Percentiles rank a stretch among this genome's conserved stretches.
phyloP scores from a whole-genome alignment of 2,113 vertebrate species.

The Saimiri boliviensis region DNA sequence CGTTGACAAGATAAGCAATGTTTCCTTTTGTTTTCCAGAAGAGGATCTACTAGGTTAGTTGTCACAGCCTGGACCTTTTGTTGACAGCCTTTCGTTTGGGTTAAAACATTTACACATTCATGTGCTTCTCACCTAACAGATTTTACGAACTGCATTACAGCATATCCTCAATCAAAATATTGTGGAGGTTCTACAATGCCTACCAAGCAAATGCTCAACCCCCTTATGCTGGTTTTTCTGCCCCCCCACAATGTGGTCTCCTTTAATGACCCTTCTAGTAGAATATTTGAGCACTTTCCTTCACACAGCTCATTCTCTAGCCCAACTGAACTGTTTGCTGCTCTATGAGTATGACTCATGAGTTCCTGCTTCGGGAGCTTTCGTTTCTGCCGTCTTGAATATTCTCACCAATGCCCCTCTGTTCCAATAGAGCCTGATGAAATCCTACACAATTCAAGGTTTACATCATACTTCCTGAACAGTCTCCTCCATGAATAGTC shows the following conservation, averaged over 20 bases:
- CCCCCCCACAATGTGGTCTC: background rate
- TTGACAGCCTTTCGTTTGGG: background rate
- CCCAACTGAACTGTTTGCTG: background rate
- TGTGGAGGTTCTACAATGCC: background rate
- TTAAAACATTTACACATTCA: background rate
- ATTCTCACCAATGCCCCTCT: background rate
- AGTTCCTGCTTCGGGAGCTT: background rate
- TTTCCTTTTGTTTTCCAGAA: slow-evolving; percentile 38
- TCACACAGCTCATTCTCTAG: background rate
- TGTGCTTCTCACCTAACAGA: background rate
- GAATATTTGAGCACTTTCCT: background rate
- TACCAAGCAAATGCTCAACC: background rate
- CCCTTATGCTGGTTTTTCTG: background rate
- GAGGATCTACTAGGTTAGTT: background rate
- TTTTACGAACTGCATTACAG: background rate
- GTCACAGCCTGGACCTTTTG: background rate
- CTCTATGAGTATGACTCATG: background rate
- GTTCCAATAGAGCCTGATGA: background rate
- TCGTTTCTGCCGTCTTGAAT: background rate
- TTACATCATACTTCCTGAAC: background rate
- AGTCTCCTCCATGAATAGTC: background rate
- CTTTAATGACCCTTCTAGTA: background rate
- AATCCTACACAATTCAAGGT: background rate
- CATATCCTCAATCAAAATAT: background rate
- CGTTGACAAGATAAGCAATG: slow-evolving; percentile 69